A percentile compares a stretch with the other conserved stretches of the same genome.
phyloP scores from a whole-genome alignment of 1,140 invertebrate genomes.

The Zophobas atratus region DNA sequence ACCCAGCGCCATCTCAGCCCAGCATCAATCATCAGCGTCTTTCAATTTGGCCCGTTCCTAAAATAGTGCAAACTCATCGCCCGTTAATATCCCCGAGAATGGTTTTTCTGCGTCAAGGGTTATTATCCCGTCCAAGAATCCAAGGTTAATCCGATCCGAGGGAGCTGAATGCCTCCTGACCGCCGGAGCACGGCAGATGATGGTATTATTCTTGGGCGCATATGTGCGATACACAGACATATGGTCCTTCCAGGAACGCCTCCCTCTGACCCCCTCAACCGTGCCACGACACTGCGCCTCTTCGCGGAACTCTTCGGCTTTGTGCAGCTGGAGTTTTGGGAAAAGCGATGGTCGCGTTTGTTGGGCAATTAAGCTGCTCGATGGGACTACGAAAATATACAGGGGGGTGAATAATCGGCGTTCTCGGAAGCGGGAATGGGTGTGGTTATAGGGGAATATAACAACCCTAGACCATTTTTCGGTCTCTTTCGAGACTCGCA shows the following conservation, averaged over 20 bases:
- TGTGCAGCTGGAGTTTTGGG: conserved; percentile 23
- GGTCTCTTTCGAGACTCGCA: background rate
- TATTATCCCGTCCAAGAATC: conserved; percentile 22
- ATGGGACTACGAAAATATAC: background rate
- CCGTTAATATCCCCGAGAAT: conserved; percentile 26
- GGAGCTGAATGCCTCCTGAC: conserved; percentile 6
- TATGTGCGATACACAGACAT: conserved; percentile 34
- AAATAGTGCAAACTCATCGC: conserved; percentile 37
- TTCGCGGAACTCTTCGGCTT: conserved; percentile 18
- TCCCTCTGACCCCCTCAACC: background rate
- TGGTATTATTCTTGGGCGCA: conserved; percentile 40
- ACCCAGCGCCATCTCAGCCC: conserved; percentile 17
- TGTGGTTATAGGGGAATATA: too few relatives aligned
- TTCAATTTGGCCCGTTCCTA: conserved; percentile 24
- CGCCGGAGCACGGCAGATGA: conserved; percentile 15
- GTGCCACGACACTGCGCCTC: conserved; percentile 1
- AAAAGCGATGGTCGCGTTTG: conserved; percentile 15
- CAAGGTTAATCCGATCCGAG: conserved; percentile 18
- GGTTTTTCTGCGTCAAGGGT: conserved; percentile 24
- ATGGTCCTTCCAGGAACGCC: conserved; percentile 30
- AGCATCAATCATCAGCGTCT: conserved; percentile 24
- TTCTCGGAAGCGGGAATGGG: too few relatives aligned
- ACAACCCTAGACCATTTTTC: too few relatives aligned
- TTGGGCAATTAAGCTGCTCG: background rate
- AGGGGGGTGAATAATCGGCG: too few relatives aligned